Base-by-base conservation (phyloP, 2,797 vertebrate genomes). In the Echiichthys vipera region DNA sequence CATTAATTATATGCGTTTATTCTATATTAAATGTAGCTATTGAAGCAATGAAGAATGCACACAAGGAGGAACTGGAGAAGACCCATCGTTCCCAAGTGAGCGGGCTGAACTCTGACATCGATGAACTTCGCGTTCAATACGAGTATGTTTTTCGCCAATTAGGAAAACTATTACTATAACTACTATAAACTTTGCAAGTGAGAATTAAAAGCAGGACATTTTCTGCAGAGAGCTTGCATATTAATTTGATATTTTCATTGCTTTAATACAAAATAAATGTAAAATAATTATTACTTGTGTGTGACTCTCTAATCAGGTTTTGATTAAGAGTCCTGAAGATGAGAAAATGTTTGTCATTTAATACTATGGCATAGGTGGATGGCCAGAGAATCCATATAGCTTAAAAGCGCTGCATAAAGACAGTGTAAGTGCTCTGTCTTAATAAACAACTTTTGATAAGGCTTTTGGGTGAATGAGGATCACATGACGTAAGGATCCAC, bases 21-120 rank as follows among this genome's bases (percentile, higher is more conserved):
- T 84, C 1, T 45, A 1, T 56, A 7, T 71, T 66, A 73, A 53
- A 22, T 51, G 0, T 78, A 98, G 98, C 98, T 78, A 99, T 99
- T 2, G 98, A 99, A 94, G 98, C 98, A 82, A 99, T 99, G 98
- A 99, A 98, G 92, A 99, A 99, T 0, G 98, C 98, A 0, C 98
- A 99, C 90, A 95, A 95, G 29, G 98, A 99, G 88, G 97, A 99
- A 70, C 88, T 99, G 92, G 97, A 97, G 89, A 99, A 99, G 90
- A 96, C 93, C 45, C 97, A 99, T 45, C 95, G 97, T 53, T 96
- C 97, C 14, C 97, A 97, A 87, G 94, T 98, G 84, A 98, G 96
- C 74, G 97, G 98, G 17, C 88, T 97, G 78, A 97, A 97, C 39
- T 94, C 96, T 0, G 98, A 99, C 84, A 95, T 98, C 0, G 97